These are phyloP conservation scores for Pegea sp. DNA, from an alignment of 23 tunicate species.

Conservation along the genomic window DNA sequence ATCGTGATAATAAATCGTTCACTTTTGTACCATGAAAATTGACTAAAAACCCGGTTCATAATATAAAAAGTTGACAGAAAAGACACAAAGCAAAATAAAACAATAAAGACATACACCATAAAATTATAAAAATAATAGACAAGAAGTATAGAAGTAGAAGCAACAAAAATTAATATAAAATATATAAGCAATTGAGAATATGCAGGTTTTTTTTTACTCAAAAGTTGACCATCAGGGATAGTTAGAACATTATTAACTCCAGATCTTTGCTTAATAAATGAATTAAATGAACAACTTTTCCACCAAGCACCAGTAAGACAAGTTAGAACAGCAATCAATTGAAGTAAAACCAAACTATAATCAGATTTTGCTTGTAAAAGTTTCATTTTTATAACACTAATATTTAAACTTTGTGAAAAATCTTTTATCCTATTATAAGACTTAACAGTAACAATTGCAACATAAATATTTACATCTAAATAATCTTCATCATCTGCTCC, in stretches of 20 bases:
- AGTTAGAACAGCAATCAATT: conserved; percentile 60
- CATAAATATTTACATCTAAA: conserved; percentile 12
- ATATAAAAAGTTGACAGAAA: conserved; percentile 32
- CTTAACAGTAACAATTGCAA: conserved; percentile 18
- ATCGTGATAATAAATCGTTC: conserved; percentile 18
- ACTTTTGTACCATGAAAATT: conserved; percentile 26
- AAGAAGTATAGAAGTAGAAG: conserved; percentile 49
- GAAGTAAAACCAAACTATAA: no score
- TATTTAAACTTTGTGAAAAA: no score
- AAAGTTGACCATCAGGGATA: neutral
- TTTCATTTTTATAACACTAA: no score
- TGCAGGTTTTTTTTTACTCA: no score
- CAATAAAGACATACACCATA: conserved; percentile 59
- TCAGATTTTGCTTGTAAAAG: no score
- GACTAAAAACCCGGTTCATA: conserved; percentile 7
- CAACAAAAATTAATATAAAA: conserved; percentile 30
- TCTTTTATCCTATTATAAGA: no score
- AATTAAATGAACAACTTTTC: no score
- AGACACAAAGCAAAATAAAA: conserved; percentile 42
- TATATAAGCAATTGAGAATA: no score
- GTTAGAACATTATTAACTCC: neutral
- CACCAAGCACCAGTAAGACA: conserved; percentile 52
- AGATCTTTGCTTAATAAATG: no score
- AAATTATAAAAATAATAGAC: conserved; percentile 78
- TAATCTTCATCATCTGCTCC: conserved; percentile 20